These are phyloP conservation scores for Chrysolina americana DNA, from an alignment of 2,888 invertebrate genomes.

Conservation along the genomic window DNA sequence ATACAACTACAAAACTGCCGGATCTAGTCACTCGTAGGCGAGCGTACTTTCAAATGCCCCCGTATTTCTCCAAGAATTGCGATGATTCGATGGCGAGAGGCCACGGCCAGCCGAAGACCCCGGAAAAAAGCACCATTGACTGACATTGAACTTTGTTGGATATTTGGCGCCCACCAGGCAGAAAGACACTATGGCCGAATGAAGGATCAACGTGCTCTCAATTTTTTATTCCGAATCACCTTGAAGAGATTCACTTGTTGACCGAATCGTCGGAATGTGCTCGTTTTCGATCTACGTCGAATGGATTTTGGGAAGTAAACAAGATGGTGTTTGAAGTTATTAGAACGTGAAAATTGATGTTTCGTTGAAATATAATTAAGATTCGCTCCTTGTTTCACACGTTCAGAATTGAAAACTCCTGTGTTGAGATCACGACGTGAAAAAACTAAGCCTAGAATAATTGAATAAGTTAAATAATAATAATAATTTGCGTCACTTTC, in stretches of 20 bases:
- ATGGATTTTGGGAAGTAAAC: constrained; percentile 26
- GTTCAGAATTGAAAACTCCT: not conserved
- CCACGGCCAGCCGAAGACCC: constrained; percentile 67
- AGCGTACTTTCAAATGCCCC: not conserved
- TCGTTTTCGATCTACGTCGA: constrained; percentile 9
- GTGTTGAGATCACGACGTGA: not conserved
- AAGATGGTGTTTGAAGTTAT: constrained; percentile 16
- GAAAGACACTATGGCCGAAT: constrained; percentile 37
- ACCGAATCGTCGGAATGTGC: constrained; percentile 35
- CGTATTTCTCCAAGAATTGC: constrained; percentile 27
- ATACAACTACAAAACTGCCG: not conserved
- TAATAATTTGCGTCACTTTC: too few relatives aligned
- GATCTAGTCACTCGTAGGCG: too few relatives aligned
- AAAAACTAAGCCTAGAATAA: not conserved
- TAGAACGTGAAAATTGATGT: constrained; percentile 11
- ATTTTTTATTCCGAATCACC: constrained; percentile 44
- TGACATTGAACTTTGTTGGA: constrained; percentile 62
- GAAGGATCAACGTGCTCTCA: constrained; percentile 28
- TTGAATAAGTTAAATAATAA: not conserved
- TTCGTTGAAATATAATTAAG: constrained; percentile 1
- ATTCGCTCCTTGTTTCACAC: not conserved
- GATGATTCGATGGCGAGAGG: constrained; percentile 50
- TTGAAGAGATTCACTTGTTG: constrained; percentile 48
- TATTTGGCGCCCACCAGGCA: constrained; percentile 50
- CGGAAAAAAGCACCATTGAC: constrained; percentile 62